phyloP scores from a whole-genome alignment of 2,797 vertebrate genomes.

The Sparus aurata region DNA sequence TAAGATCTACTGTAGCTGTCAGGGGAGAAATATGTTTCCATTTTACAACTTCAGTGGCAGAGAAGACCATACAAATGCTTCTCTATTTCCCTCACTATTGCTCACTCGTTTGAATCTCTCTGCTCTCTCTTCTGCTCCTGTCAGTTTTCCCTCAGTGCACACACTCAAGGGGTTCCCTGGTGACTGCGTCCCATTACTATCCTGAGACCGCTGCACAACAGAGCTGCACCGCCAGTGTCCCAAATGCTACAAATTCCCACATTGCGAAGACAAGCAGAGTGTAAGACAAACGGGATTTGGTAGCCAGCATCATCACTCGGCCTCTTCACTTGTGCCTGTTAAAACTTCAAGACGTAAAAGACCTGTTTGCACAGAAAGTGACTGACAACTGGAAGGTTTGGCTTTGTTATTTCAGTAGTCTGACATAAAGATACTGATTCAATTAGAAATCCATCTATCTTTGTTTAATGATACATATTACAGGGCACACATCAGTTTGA shows the following conservation, averaged over 20 bases:
- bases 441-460: not conserved
- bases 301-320: constrained; percentile 15
- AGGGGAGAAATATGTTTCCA: constrained; percentile 80
- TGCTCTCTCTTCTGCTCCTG: constrained; percentile 62
- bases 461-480: not conserved
- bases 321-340: not conserved
- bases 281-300: constrained; percentile 40
- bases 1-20: constrained; percentile 76
- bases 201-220: constrained; percentile 74
- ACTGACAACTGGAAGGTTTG: not conserved
- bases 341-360: not conserved
- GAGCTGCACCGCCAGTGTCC: constrained; percentile 48
- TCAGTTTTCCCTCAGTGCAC: constrained; percentile 75
- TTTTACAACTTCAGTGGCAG: constrained; percentile 80
- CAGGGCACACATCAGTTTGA: not conserved
- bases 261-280: constrained; percentile 25
- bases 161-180: constrained; percentile 67
- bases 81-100: constrained; percentile 70
- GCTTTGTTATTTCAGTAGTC: not conserved
- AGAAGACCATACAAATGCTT: constrained; percentile 70
- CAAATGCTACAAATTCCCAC: constrained; percentile 45
- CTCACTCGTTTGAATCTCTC: constrained; percentile 73
- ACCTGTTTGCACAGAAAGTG: not conserved
- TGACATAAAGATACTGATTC: not conserved
- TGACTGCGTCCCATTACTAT: constrained; percentile 79